Evolutionary conservation across 2,888 invertebrate genomes (phyloP).

Genomic region (Platycheirus albimanus): DNA sequence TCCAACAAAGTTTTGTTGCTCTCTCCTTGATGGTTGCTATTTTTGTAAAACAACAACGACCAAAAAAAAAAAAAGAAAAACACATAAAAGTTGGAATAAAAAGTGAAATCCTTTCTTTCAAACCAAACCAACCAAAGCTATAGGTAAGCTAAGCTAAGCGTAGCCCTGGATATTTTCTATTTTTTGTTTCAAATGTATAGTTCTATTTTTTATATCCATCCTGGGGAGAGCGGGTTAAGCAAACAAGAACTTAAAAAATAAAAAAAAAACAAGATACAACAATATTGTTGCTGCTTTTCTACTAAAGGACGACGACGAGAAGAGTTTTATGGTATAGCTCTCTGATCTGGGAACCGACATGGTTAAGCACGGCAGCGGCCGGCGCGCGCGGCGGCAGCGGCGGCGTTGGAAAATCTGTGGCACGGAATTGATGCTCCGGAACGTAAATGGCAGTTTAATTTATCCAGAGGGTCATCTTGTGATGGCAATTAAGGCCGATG

Average conservation of each 20-base stretch:
- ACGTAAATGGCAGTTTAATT: slow-evolving; percentile 73
- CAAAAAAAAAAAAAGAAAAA: slow-evolving; percentile 7
- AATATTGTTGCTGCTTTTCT: slow-evolving; percentile 23
- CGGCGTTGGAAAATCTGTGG: slow-evolving; percentile 61
- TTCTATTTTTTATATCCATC: background rate
- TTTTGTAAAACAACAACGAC: slow-evolving; percentile 26
- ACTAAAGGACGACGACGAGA: background rate
- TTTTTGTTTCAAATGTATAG: slow-evolving; percentile 48
- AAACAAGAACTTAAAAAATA: slow-evolving; percentile 21
- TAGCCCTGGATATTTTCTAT: slow-evolving; percentile 55
- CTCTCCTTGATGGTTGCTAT: slow-evolving; percentile 41
- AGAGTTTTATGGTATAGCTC: slow-evolving; percentile 5
- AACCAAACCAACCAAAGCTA: too few relatives aligned
- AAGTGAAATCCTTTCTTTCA: slow-evolving; percentile 51
- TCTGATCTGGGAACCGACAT: slow-evolving; percentile 13
- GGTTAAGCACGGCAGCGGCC: slow-evolving; percentile 14
- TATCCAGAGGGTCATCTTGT: slow-evolving; percentile 73
- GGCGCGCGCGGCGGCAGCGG: too few relatives aligned
- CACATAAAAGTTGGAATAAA: slow-evolving; percentile 41
- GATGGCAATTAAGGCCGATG: slow-evolving; percentile 70
- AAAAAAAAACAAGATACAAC: slow-evolving; percentile 26
- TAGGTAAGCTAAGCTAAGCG: slow-evolving; percentile 45
- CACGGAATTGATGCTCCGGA: slow-evolving; percentile 64
- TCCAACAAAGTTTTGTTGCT: slow-evolving; percentile 8
- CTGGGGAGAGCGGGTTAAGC: background rate